Conservation (phyloP, 2,113 vertebrate species). For the Phylloscopus whistleri region DNA sequence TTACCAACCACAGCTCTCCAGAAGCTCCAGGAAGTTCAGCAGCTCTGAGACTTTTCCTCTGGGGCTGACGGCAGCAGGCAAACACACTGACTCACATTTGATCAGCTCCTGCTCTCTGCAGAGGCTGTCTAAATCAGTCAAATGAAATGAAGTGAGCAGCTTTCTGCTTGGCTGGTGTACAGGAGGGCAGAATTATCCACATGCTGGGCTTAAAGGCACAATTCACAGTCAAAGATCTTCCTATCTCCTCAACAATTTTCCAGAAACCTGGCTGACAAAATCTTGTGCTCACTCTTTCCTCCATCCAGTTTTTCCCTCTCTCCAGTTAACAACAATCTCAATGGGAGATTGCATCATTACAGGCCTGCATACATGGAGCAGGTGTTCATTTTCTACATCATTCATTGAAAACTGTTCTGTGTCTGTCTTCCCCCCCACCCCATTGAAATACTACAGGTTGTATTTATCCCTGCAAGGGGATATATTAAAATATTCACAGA, state of each 20-base stretch:
- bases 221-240: not conserved
- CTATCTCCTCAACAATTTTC: not conserved
- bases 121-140: not conserved
- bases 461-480: not conserved
- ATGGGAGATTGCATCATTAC: not conserved
- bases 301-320: not conserved
- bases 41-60: not conserved
- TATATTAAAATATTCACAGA: not conserved
- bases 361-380: not conserved
- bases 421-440: no score
- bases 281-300: not conserved
- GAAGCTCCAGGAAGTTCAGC: not conserved
- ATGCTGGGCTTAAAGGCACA: not conserved
- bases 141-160: not conserved
- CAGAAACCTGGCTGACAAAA: not conserved
- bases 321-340: not conserved
- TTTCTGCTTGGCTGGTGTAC: not conserved
- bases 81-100: not conserved
- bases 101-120: not conserved
- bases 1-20: not conserved
- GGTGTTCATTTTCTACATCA: not conserved
- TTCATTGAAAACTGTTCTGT: not conserved
- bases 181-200: not conserved
- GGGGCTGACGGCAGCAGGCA: not conserved
- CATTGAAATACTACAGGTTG: not conserved